These are phyloP conservation scores for Netelia virgata DNA, from an alignment of 2,888 invertebrate genomes.

Conservation along the genomic window DNA sequence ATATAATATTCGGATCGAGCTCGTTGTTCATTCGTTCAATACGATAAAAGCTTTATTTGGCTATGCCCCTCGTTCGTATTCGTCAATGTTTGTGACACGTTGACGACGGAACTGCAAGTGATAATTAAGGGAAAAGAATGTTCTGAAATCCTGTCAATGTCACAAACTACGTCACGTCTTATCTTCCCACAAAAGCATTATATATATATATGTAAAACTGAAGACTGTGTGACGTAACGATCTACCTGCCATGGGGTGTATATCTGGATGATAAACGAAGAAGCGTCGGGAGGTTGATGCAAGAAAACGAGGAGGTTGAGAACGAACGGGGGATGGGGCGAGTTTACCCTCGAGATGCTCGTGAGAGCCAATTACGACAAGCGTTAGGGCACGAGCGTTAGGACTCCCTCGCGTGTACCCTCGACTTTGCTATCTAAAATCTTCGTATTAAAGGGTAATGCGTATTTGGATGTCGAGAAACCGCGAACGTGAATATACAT, in stretches of 20 bases:
- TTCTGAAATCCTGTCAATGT: neutral
- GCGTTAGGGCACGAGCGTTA: neutral
- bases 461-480: neutral
- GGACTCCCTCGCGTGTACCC: neutral
- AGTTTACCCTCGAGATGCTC: neutral
- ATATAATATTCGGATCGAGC: neutral
- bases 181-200: neutral
- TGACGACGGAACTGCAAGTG: neutral
- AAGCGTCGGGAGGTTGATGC: neutral
- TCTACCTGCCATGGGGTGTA: neutral
- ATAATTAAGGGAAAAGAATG: neutral
- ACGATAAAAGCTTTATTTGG: neutral
- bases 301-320: too few relatives aligned
- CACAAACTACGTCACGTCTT: slow-evolving; percentile 8
- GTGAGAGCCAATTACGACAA: slow-evolving; percentile 1
- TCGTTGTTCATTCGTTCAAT: neutral
- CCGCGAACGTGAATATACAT: neutral
- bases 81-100: neutral
- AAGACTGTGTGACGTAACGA: neutral
- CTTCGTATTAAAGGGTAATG: neutral
- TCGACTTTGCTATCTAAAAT: neutral
- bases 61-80: neutral
- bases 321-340: neutral
- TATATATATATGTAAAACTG: neutral
- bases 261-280: slow-evolving; percentile 1